phyloP scores from a whole-genome alignment of 2,888 invertebrate species.

The Harpagoxenus sublaevis region DNA sequence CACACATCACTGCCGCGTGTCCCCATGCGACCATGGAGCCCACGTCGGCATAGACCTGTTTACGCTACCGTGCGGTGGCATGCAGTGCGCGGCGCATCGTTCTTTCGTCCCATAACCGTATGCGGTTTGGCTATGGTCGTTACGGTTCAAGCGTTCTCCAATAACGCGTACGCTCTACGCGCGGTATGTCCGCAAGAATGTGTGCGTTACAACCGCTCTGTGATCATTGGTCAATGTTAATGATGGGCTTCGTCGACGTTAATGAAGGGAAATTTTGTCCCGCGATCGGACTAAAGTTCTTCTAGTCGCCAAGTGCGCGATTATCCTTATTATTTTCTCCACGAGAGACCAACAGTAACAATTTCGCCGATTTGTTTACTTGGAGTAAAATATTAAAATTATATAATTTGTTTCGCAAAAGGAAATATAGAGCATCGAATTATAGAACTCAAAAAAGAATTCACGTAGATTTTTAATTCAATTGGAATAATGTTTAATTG shows the following conservation, averaged over 20 bases:
- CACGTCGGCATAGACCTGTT: conserved; percentile 43
- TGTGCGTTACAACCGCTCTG: conserved; percentile 69
- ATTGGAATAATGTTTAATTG: conserved; percentile 1
- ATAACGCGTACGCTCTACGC: conserved; percentile 79
- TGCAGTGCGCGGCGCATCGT: conserved; percentile 73
- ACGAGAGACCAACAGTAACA: not conserved
- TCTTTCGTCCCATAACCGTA: conserved; percentile 83
- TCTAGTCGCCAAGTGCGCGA: not conserved
- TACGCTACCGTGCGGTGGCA: conserved; percentile 62
- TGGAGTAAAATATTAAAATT: not conserved
- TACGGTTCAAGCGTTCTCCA: conserved; percentile 83
- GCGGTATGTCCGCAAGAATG: conserved; percentile 77
- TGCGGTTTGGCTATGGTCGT: conserved; percentile 83
- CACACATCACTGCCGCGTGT: conserved; percentile 22
- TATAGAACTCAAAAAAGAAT: not conserved
- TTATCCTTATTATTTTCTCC: not conserved
- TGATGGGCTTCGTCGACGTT: conserved; percentile 60
- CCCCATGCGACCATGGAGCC: conserved; percentile 51
- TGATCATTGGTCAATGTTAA: conserved; percentile 72
- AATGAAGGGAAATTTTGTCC: conserved; percentile 47
- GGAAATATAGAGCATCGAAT: not conserved
- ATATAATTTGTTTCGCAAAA: conserved; percentile 5
- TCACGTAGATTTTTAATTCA: not conserved
- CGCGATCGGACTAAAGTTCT: conserved; percentile 2
- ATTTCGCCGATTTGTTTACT: not conserved